Evolutionary conservation across 2,888 invertebrate genomes (phyloP).

Genomic region (Ommatoiulus sabulosus): DNA sequence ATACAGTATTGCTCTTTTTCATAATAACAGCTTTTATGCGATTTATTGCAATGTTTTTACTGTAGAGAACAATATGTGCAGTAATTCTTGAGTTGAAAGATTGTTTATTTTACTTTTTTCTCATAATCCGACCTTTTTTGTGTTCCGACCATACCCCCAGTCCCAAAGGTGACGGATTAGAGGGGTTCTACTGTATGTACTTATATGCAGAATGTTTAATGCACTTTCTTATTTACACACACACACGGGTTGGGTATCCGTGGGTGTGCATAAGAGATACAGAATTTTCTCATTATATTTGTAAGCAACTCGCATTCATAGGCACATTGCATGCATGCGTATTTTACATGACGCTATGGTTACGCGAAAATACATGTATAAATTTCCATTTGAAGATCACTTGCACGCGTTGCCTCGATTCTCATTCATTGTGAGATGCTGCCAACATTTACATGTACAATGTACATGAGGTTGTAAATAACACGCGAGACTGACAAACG

Average conservation of each 20-base stretch:
- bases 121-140: no score
- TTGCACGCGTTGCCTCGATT: background rate
- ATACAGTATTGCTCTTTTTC: no score
- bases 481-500: background rate
- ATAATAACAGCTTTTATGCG: no score
- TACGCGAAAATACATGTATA: background rate
- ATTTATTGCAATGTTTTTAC: no score
- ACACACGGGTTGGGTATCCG: background rate
- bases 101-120: no score
- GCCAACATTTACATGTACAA: constrained; percentile 12
- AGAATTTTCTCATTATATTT: background rate
- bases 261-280: background rate
- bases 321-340: background rate
- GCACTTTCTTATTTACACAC: background rate
- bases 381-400: constrained; percentile 17
- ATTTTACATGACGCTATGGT: no score
- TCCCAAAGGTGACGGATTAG: no score
- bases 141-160: no score
- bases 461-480: no score
- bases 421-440: background rate
- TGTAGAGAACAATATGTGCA: no score
- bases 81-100: no score
- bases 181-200: no score
- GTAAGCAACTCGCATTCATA: background rate
- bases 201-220: background rate